Conservation (phyloP, 2,888 invertebrate species). For the Mechanitis messenoides region DNA sequence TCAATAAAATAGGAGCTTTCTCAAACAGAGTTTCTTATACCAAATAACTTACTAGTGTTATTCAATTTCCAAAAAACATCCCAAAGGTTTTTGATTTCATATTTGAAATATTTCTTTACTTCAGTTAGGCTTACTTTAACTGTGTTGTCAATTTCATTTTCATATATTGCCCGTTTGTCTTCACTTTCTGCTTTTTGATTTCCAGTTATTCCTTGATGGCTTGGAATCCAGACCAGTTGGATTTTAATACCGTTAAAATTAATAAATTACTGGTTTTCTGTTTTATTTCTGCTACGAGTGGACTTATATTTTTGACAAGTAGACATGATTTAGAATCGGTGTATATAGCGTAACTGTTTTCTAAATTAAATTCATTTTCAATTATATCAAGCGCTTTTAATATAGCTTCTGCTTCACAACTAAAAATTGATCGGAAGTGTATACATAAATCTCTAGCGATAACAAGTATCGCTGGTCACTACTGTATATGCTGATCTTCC, state of each 20-base stretch:
- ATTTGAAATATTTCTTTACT: too few species aligned
- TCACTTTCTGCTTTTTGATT: conserved; percentile 34
- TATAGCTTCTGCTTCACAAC: background rate
- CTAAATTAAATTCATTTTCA: background rate
- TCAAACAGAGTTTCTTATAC: too few species aligned
- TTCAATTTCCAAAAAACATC: too few species aligned
- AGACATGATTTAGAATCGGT: background rate
- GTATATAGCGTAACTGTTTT: background rate
- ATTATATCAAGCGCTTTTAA: background rate
- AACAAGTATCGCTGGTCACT: background rate
- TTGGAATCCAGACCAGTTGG: background rate
- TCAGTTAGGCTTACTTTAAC: too few species aligned
- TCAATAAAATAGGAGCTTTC: too few species aligned
- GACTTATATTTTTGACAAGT: background rate
- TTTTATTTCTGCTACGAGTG: background rate
- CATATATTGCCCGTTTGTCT: too few species aligned
- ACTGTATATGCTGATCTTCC: too few species aligned
- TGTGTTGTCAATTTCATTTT: too few species aligned
- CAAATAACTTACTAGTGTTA: too few species aligned
- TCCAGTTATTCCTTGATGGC: background rate
- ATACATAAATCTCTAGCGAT: background rate
- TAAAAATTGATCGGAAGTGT: background rate
- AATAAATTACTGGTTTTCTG: background rate
- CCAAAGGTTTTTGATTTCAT: too few species aligned
- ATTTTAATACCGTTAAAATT: background rate